Percentiles rank a stretch among this genome's conserved stretches.
Evolutionary conservation across 2,113 vertebrate species (phyloP).

Genomic region (Hippopotamus amphibius): DNA sequence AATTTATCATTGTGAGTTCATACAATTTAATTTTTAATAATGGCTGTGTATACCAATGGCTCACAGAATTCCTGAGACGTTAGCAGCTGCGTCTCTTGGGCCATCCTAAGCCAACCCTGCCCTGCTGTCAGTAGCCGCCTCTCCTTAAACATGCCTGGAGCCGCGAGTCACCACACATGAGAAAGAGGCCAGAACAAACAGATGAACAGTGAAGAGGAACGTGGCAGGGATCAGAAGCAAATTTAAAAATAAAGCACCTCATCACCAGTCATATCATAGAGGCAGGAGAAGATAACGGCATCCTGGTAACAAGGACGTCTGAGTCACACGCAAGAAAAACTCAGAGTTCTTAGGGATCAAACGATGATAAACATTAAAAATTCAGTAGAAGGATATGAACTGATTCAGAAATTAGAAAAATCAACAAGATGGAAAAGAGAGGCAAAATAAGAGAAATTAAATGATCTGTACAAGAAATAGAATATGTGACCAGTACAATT

Average conservation of each 20-base stretch:
- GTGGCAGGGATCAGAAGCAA: neutral
- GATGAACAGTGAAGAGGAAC: neutral
- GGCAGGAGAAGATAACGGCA: neutral
- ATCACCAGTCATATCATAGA: neutral
- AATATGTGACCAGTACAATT: neutral
- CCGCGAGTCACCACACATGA: neutral
- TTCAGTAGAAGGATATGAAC: neutral
- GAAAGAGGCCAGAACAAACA: neutral
- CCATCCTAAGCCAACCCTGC: too few species aligned
- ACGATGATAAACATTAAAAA: neutral
- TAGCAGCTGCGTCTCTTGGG: fast-evolving
- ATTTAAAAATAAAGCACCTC: fast-evolving
- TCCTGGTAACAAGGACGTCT: too few species aligned
- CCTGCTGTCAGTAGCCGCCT: fast-evolving
- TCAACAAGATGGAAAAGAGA: neutral
- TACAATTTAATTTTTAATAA: neutral
- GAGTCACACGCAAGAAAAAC: neutral
- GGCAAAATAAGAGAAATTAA: neutral
- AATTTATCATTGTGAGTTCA: neutral
- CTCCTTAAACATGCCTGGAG: fast-evolving
- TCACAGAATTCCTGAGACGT: neutral
- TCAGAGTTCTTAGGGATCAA: neutral
- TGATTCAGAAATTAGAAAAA: neutral
- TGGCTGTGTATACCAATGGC: neutral
- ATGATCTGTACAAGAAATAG: neutral